phyloP scores from a whole-genome alignment of 2,888 invertebrate genomes.

The Lycaena phlaeas region DNA sequence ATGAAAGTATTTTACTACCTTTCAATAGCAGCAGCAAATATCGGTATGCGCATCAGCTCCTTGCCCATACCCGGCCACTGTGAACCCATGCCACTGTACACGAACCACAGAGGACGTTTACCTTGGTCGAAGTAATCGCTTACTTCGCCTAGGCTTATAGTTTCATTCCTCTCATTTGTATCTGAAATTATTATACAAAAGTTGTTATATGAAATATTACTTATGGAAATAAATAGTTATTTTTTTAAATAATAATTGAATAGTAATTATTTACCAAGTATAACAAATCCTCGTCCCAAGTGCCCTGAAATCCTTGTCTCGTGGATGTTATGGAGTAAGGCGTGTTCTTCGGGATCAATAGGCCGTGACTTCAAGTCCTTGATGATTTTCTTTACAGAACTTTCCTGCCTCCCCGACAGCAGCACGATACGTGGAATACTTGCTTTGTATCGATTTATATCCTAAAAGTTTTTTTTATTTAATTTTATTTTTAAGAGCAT shows the following conservation, averaged over 20 bases:
- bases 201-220: neutral
- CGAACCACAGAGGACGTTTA: neutral
- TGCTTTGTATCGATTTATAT: conserved; percentile 30
- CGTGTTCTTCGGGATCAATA: conserved; percentile 62
- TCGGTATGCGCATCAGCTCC: conserved; percentile 7
- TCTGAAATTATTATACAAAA: neutral
- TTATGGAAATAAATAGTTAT: neutral
- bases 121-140: neutral
- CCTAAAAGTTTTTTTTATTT: conserved; percentile 24
- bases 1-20: no score
- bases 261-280: conserved; percentile 41
- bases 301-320: conserved; percentile 68
- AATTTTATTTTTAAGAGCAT: no score
- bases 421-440: conserved; percentile 59
- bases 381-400: conserved; percentile 42
- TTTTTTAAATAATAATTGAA: neutral
- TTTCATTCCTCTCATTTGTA: neutral
- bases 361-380: conserved; percentile 34
- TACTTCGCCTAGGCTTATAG: neutral
- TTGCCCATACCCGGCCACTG: conserved; percentile 4
- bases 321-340: conserved; percentile 58
- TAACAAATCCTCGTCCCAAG: conserved; percentile 75
- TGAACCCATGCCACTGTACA: neutral
- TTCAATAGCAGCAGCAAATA: conserved; percentile 5
- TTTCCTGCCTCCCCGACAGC: conserved; percentile 72